Base-by-base conservation (phyloP, 2,888 invertebrate genomes). In the Mythimna vitellina region DNA sequence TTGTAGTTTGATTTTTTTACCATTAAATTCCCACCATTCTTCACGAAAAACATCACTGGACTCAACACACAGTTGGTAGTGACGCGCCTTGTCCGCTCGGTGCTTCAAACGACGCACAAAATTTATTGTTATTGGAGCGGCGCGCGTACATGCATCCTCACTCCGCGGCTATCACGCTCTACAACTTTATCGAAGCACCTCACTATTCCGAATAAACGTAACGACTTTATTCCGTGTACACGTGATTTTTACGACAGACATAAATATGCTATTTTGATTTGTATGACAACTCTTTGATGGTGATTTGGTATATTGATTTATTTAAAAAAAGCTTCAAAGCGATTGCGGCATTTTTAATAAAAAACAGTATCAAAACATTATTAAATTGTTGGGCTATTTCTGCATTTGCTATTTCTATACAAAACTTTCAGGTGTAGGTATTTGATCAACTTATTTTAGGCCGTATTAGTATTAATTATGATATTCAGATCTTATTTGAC, bases 121-220 rank as follows among this genome's bases (percentile, higher is more conserved):
- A 96, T 96, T 96, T 96, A 96, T 96, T 95, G 96, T 96, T 96
- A 96, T 96, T 95, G 96, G 94, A 83, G 86, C 91, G 92, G 91
- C 92, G 90, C 93, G 92, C 94, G 93, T 93, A 96, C 96, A 96
- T 89, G 96, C 95, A 96, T 96, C 95, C 95, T 91, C 95, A 96
- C 96, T 96, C 92, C 94, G 94, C 94, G 93, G 91, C 93, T 96
- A 96, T 96, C 96, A 94, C 93, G 94, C 92, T 67, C 91, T 90
- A 95, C 96, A 94, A 95, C 94, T 94, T 96, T 96, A 96, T 96
- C 96, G 89, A 85, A 81, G 84, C 87, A 87, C 86, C 86, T 86
- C 89, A 89, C 91, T 91, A 92, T 91, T 91, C 90, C 87, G 88
- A 88, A 89, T 90, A 90, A 90, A 88, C 87, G 87, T 85, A 89